Evolutionary conservation across 2,797 vertebrate species (phyloP), one percentile per base, ranked within the genome.

Genomic region (Carapus acus): DNA sequence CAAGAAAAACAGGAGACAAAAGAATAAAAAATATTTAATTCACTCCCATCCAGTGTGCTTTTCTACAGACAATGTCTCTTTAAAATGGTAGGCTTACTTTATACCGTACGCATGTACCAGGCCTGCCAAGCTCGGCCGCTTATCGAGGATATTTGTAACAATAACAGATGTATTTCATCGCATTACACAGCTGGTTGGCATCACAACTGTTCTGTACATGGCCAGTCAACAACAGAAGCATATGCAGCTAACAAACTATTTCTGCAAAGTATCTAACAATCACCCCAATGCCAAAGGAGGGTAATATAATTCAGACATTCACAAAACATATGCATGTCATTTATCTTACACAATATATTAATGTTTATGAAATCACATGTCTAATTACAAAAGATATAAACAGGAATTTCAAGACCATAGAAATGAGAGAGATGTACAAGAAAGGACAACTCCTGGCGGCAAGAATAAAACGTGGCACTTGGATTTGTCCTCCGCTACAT

Each of bases 11-110:
- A 75, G 45, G 50, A 77, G 64, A 36, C 34, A 36, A 70, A 69
- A 58, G 43, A 67, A 83, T 88, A 90, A 76, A 90, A 91, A 90
- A 91, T 83, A 86, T 90, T 89, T 88, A 87, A 88, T 90, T 82
- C 84, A 85, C 82, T 88, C 81, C 76, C 80, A 83, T 86, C 82
- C 87, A 83, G 89, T 61, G 44, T 60, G 58, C 62, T 38, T 45
- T 69, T 60, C 71, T 71, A 77, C 67, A 64, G 78, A 71, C 60
- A 79, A 74, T 74, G 71, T 38, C 56, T 50, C 48, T 74, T 74
- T 51, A 41, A 78, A 80, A 74, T 47, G 40, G 58, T 63, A 72
- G 55, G 70, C 49, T 56, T 66, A 42, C 57, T 62, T 48, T 39
- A 71, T 62, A 51, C 21, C 48, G 58, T 48, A 34, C 46, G 56